Evolutionary conservation across 1,140 invertebrate genomes (phyloP).

Genomic region (Zaprionus taronus): DNA sequence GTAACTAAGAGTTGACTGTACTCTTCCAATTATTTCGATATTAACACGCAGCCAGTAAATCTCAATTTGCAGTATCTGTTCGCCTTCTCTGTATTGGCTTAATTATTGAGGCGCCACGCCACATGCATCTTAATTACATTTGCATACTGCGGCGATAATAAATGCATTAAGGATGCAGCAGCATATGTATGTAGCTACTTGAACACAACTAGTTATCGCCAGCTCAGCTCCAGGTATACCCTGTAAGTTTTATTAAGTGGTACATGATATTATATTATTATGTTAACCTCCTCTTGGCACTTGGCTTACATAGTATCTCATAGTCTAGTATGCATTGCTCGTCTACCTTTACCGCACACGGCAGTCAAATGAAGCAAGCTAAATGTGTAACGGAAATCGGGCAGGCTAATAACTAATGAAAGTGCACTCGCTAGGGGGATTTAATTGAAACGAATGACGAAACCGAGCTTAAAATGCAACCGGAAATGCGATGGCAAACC

Average conservation of each 20-base stretch:
- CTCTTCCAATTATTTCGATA: background rate
- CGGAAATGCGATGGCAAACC: conserved; percentile 64
- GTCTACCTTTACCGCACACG: background rate
- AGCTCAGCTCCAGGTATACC: background rate
- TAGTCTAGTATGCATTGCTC: background rate
- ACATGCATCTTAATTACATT: conserved; percentile 71
- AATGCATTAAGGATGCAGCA: conserved; percentile 52
- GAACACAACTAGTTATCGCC: background rate
- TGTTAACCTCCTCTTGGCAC: background rate
- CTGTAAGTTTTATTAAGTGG: background rate
- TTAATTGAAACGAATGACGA: conserved; percentile 57
- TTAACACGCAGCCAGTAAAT: background rate
- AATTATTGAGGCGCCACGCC: conserved; percentile 30
- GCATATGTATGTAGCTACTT: conserved; percentile 21
- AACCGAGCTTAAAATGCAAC: conserved; percentile 35
- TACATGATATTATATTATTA: background rate
- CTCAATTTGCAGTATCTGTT: conserved; percentile 6
- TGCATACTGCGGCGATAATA: conserved; percentile 66
- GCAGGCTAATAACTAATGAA: conserved; percentile 57
- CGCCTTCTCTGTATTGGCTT: background rate
- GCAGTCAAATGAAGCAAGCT: conserved; percentile 31
- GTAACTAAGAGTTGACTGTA: too few relatives aligned
- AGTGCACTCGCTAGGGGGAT: conserved; percentile 22
- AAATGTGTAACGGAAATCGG: conserved; percentile 56
- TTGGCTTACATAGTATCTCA: background rate